Conservation (phyloP, 1,140 invertebrate genomes). For the Drosophila novamexicana region DNA sequence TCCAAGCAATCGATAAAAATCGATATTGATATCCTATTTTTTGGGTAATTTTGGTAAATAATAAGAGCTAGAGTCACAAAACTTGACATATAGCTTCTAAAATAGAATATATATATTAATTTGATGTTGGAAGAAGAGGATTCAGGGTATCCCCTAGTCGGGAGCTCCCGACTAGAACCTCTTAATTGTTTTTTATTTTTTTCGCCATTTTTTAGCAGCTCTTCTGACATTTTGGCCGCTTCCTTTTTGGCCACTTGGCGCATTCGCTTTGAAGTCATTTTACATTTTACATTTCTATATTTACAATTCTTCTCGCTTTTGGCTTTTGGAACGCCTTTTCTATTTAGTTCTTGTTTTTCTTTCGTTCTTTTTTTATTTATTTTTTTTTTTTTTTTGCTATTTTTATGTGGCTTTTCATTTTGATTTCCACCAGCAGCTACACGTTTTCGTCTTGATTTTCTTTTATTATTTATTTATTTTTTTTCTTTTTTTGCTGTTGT, state of each 20-base stretch:
- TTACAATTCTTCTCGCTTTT: conserved; percentile 22
- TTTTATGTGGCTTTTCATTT: conserved; percentile 52
- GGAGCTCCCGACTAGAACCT: too few species aligned
- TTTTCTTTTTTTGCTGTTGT: conserved; percentile 14
- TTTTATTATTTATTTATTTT: conserved; percentile 11
- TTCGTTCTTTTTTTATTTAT: conserved; percentile 3
- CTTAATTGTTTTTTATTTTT: not conserved
- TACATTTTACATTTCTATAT: conserved; percentile 44
- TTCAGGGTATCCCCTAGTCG: too few species aligned
- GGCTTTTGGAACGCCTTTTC: conserved; percentile 45
- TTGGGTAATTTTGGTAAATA: too few species aligned
- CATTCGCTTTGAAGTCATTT: conserved; percentile 45
- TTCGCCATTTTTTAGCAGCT: conserved; percentile 31
- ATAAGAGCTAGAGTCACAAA: too few species aligned
- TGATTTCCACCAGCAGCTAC: conserved; percentile 44
- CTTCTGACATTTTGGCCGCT: conserved; percentile 27
- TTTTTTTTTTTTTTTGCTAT: conserved; percentile 33
- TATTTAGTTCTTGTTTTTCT: conserved; percentile 20
- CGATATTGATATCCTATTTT: too few species aligned
- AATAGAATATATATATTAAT: too few species aligned
- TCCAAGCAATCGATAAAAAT: too few species aligned
- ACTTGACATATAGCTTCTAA: too few species aligned
- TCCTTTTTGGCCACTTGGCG: conserved; percentile 35
- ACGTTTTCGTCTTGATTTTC: conserved; percentile 8
- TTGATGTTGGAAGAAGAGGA: too few species aligned